Conservation (phyloP, 2,797 vertebrate species). For the Hyperoplus immaculatus region DNA sequence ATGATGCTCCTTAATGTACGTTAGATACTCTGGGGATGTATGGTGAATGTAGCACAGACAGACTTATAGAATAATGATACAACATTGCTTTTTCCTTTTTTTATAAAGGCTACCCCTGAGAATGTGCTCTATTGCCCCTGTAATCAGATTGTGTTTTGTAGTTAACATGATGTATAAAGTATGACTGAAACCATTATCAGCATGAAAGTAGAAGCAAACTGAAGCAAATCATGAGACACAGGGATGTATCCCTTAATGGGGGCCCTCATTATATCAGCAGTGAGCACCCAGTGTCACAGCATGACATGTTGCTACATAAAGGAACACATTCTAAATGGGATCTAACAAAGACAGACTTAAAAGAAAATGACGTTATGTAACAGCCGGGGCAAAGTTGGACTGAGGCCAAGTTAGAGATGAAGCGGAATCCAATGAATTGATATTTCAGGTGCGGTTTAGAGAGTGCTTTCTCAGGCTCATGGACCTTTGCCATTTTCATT, state of each 20-base stretch:
- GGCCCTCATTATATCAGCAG: conserved; percentile 54
- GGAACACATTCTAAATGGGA: conserved; percentile 19
- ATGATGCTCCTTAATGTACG: not conserved
- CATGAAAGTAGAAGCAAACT: conserved; percentile 37
- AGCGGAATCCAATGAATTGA: conserved; percentile 3
- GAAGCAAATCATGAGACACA: conserved; percentile 36
- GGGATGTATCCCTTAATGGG: conserved; percentile 30
- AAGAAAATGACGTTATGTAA: not conserved
- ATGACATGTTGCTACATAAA: conserved; percentile 31
- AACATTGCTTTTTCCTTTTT: not conserved
- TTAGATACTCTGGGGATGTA: not conserved
- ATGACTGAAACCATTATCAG: conserved; percentile 18
- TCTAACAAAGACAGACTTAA: conserved; percentile 33
- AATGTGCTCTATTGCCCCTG: not conserved
- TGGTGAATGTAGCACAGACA: not conserved
- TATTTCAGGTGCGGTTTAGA: conserved; percentile 41
- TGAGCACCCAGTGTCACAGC: conserved; percentile 47
- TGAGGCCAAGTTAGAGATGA: not conserved
- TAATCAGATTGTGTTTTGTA: conserved; percentile 13
- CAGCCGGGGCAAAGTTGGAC: not conserved
- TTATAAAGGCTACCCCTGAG: not conserved
- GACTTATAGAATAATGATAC: not conserved
- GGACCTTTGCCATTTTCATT: conserved; percentile 19
- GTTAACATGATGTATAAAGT: conserved; percentile 16
- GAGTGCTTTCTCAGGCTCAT: conserved; percentile 59